Evolutionary conservation across 2,888 invertebrate species (phyloP), one percentile per base, ranked within the genome.

Genomic region (Achlya flavicornis): DNA sequence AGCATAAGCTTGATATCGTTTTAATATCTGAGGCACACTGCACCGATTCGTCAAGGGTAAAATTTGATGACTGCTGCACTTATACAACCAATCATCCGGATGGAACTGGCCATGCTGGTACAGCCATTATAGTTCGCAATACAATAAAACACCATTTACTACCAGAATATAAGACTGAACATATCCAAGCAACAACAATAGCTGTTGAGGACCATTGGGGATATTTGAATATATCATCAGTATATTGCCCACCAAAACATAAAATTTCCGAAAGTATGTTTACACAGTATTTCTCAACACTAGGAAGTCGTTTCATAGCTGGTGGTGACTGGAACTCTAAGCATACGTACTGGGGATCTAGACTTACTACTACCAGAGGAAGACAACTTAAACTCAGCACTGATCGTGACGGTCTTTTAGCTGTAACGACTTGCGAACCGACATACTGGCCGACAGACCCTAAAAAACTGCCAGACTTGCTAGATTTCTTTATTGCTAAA

Each of bases 281-380:
- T 32, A 16, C 58, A 0, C 6, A 57, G 0, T 68, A 38, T 57
- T 64, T 69, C 33, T 4, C 12, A 0, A 61, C 61, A 0, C 61
- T 69, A 1, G 68, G 72, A 0, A 2, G 1, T 12, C 61, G 69
- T 0, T 69, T 68, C 10, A 57, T 69, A 6, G 57, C 63, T 7
- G 71, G 69, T 0, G 69, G 74, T 0, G 74, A 75, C 59, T 73
- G 70, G 67, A 72, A 75, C 33, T 62, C 69, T 38, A 73, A 72
- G 58, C 57, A 75, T 35, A 61, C 43, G 0, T 35, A 46, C 41
- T 76, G 70, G 73, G 71, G 66, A 0, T 65, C 64, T 16, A 32
- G 67, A 32, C n/a, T 64, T 1, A 62, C 26, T 3, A 60, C 46
- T 8, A 62, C 67, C 0, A 67, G 67, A 60, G 67, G 65, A 0